Evolutionary conservation across 2,797 vertebrate genomes (phyloP), one percentile per base, ranked within the genome.

Genomic region (Falco concolor): DNA sequence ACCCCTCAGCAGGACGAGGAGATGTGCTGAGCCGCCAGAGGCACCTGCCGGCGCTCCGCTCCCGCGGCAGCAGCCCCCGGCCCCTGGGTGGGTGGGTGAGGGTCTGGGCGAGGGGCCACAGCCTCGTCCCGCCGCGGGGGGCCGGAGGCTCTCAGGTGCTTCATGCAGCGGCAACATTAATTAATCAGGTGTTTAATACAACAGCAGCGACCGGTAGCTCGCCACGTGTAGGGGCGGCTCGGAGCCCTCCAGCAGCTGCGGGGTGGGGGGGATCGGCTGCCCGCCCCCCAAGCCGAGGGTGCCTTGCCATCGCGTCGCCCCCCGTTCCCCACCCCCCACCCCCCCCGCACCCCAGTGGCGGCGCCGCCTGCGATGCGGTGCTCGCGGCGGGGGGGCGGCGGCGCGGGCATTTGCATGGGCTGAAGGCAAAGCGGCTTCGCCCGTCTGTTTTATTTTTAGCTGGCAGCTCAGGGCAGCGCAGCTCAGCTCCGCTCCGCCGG

Each of bases 361-460:
- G 92, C 83, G 88, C 91, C 95, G 65, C 95, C 47, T 68, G 95
- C 77, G 50, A 78, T 94, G 89, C 49, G 83, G 64, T 94, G 92
- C 56, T 84, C 19, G 61, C 64, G 75, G 89, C 89, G 45, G 69
- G 73, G 90, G 65, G 92, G 93, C 74, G 89, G 84, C 40, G 86
- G 84, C 86, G 63, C 69, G 93, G 95, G 75, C 8, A 91, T 75
- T 88, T 84, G 91, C 95, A 89, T 60, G 89, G 92, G 84, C 79
- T 86, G 93, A 40, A 89, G 74, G 95, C 95, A 95, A 82, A 96
- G 95, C 90, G 53, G 90, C 91, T 94, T 89, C 75, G 16, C 64
- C 74, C 72, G 81, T 34, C 88, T 63, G 64, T 38, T 89, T 95
- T 97, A 97, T 97, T 96, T 95, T 96, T 96, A 96, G 95, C 86